Base-by-base conservation (phyloP, 2,888 invertebrate genomes). In the Drosophila colorata region DNA sequence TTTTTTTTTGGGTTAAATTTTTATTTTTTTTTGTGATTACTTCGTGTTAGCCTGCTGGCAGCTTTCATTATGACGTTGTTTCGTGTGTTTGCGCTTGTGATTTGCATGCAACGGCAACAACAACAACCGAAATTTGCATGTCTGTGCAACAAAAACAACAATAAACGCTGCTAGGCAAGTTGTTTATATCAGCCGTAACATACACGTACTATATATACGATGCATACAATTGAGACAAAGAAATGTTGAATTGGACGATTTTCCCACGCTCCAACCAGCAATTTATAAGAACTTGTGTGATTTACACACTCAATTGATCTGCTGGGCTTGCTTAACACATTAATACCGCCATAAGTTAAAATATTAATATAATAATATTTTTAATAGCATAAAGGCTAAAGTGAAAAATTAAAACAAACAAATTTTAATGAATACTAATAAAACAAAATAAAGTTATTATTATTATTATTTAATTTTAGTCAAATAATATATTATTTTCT, bases 51-150 rank as follows among this genome's bases (percentile, higher is more conserved):
- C 37, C 20, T 20, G 43, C 31, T 28, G 31, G 53, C 46, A 38
- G 60, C 33, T 60, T 66, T 55, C 33, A 35, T 67, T 66, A 48
- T 74, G 72, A 59, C 69, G 59, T 57, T 53, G 46, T 69, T 57
- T 61, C 58, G 59, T 69, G 64, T 68, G 77, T 61, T 74, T 65
- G 60, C 59, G 44, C 56, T 61, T 67, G 47, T 37, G 47, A 74
- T 78, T 78, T 78, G 77, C 77, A 78, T 78, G 53, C 64, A 55
- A 44, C 64, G 48, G 41, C 28, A 61, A 47, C 48, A 51, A 51
- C 56, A 46, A 33, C 37, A 72, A 51, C 49, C 60, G n/a, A 43
- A 59, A 63, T 74, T 74, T 77, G 80, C 80, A 80, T 79, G 69
- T 49, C 43, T 57, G 57, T 35, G 16, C 18, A 48, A 43, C 44